A percentile compares a stretch with the other conserved stretches of the same genome.
These are phyloP conservation scores for Astreopora myriophthalma DNA, from an alignment of 64 coral and sea anemone species.

Conservation along the genomic window DNA sequence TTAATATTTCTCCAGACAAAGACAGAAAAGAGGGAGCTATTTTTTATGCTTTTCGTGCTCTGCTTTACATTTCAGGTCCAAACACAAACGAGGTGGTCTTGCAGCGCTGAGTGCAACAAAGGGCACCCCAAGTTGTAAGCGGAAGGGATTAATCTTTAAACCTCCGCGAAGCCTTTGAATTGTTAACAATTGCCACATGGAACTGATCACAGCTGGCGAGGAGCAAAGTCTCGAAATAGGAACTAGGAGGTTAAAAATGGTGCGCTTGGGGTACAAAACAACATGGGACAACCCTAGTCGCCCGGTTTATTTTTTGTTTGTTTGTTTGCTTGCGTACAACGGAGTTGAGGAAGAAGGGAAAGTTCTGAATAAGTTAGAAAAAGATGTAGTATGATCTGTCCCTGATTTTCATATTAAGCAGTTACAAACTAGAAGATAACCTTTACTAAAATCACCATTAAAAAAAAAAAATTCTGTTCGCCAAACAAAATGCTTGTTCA, in stretches of 20 bases:
- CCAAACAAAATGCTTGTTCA: too few species aligned
- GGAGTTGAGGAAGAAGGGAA: too few species aligned
- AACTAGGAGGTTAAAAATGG: not conserved
- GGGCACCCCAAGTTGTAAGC: not conserved
- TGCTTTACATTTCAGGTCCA: not conserved
- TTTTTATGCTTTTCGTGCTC: not conserved
- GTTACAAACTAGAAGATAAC: too few species aligned
- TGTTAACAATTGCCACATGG: conserved; percentile 39
- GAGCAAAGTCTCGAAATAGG: not conserved
- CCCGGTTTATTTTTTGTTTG: too few species aligned
- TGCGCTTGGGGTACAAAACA: not conserved
- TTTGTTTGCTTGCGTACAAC: too few species aligned
- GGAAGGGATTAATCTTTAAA: conserved; percentile 21
- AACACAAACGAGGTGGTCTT: not conserved
- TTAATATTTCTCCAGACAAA: too few species aligned
- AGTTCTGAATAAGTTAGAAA: not conserved
- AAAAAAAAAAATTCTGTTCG: too few species aligned
- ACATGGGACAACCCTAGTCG: too few species aligned
- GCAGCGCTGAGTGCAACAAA: not conserved
- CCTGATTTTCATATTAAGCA: too few species aligned
- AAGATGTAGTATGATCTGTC: not conserved
- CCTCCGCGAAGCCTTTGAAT: conserved; percentile 55
- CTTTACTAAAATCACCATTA: too few species aligned
- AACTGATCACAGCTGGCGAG: conserved; percentile 1
- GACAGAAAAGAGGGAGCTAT: not conserved